Evolutionary conservation across 2,797 vertebrate species (phyloP).

Genomic region (Hemitrygon akajei): DNA sequence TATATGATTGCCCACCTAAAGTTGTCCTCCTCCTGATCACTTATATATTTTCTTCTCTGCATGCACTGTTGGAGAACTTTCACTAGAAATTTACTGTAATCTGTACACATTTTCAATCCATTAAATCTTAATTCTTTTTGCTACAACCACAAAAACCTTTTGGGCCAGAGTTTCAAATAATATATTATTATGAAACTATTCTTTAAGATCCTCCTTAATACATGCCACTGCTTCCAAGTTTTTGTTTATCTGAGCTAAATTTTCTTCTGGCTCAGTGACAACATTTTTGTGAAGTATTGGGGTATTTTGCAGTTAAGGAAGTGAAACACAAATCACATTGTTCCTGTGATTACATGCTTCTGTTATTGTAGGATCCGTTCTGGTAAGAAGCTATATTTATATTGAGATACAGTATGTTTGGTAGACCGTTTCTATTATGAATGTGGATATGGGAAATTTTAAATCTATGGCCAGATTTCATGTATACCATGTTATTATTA

Average conservation of each 20-base stretch:
- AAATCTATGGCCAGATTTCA: not conserved
- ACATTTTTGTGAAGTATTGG: not conserved
- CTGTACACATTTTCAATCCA: too few relatives aligned
- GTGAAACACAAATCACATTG: not conserved
- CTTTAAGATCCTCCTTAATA: not conserved
- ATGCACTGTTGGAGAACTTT: too few relatives aligned
- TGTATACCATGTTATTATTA: not conserved
- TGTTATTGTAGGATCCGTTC: not conserved
- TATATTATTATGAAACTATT: too few relatives aligned
- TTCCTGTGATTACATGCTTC: not conserved
- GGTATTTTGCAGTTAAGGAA: not conserved
- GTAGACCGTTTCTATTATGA: not conserved
- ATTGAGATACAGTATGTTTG: not conserved
- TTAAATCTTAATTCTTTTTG: too few relatives aligned
- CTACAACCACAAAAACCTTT: too few relatives aligned
- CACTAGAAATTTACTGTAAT: too few relatives aligned
- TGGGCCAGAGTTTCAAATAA: too few relatives aligned
- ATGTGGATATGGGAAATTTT: not conserved
- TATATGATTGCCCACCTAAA: too few relatives aligned
- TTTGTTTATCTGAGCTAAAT: not conserved
- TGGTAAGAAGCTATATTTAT: not conserved
- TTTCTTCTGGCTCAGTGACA: not conserved
- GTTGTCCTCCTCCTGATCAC: too few relatives aligned
- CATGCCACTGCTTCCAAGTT: too few relatives aligned
- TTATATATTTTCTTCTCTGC: too few relatives aligned